phyloP scores from a whole-genome alignment of 2,888 invertebrate species.

The Tetragonisca angustula region DNA sequence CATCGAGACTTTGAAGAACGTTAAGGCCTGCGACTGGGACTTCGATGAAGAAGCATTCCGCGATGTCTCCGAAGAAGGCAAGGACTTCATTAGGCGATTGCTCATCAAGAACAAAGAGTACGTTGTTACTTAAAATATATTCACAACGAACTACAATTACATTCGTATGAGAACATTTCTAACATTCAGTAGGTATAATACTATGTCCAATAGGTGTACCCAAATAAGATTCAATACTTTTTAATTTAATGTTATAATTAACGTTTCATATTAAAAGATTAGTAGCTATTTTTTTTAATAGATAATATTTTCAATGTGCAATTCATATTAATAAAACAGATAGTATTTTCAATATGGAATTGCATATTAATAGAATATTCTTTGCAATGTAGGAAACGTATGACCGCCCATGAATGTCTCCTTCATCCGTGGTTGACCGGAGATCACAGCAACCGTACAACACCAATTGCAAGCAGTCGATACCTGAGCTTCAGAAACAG shows the following conservation, averaged over 20 bases:
- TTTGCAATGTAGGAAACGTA: constrained; percentile 90
- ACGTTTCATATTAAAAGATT: no score
- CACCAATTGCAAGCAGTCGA: constrained; percentile 92
- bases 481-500: constrained; percentile 95
- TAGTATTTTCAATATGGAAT: background rate
- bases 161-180: no score
- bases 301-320: no score
- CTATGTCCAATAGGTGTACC: no score
- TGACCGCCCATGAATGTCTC: constrained; percentile 99
- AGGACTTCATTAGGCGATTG: constrained; percentile 98
- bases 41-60: constrained; percentile 98
- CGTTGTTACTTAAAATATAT: constrained; percentile 80
- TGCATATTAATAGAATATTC: background rate
- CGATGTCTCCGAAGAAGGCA: constrained; percentile 97
- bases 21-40: constrained; percentile 99
- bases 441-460: constrained; percentile 90
- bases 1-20: constrained; percentile 98
- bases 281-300: no score
- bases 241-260: no score
- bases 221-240: no score
- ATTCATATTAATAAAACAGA: no score
- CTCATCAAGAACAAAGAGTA: constrained; percentile 97
- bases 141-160: background rate
- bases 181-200: no score
- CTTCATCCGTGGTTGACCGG: constrained; percentile 98